Conservation (phyloP, 2,113 vertebrate species). For the Mormoops blainvillei region DNA sequence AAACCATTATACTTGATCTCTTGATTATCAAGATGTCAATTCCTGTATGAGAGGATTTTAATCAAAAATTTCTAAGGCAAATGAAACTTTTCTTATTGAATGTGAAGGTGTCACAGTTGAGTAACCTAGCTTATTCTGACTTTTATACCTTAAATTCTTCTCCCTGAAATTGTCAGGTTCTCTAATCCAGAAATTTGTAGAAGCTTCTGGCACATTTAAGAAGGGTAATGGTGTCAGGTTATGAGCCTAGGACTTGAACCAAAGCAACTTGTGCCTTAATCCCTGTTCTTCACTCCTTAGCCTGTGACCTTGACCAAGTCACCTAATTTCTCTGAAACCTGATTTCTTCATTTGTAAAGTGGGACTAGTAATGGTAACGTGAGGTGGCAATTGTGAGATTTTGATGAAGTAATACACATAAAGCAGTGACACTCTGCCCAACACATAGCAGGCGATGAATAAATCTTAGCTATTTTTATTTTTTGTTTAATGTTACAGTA, state of each 20-base stretch:
- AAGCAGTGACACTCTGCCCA: not conserved
- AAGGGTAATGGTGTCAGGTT: not conserved
- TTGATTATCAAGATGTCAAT: not conserved
- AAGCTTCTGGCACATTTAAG: not conserved
- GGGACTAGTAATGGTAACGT: not conserved
- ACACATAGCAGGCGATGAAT: not conserved
- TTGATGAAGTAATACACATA: not conserved
- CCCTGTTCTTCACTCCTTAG: not conserved
- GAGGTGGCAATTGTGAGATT: not conserved
- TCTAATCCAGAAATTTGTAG: not conserved
- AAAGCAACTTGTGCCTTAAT: not conserved
- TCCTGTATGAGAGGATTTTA: not conserved
- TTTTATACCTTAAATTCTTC: not conserved
- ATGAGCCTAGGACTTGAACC: not conserved
- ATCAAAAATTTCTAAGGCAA: not conserved
- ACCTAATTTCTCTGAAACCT: not conserved
- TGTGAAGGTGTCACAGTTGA: not conserved
- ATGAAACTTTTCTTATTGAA: not conserved
- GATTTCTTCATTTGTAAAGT: not conserved
- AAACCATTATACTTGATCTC: not conserved
- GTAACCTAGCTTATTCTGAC: not conserved
- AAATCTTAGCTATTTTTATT: not conserved
- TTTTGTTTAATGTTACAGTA: not conserved
- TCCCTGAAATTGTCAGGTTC: not conserved
- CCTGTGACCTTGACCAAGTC: not conserved